Evolutionary conservation across 1,140 invertebrate genomes (phyloP).

Genomic region (Drosophila santomea): DNA sequence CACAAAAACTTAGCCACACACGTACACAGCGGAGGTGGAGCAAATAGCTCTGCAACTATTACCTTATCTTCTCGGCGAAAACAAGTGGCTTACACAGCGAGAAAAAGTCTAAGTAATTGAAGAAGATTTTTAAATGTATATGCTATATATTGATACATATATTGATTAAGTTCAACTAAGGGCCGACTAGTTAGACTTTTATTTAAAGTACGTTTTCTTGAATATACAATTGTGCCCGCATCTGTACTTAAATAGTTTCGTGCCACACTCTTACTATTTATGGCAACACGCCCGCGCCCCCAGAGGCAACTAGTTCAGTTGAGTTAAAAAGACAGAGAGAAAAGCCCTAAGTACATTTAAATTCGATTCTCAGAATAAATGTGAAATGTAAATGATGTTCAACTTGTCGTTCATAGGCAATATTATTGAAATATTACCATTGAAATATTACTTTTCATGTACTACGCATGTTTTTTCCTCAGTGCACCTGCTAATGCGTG

Average conservation of each 20-base stretch:
- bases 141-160: too few species aligned
- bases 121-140: too few species aligned
- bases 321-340: background rate
- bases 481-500: conserved; percentile 20
- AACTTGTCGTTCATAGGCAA: too few species aligned
- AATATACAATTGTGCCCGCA: background rate
- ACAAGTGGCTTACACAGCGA: conserved; percentile 2
- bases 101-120: background rate
- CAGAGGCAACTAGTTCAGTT: conserved; percentile 22
- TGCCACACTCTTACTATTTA: conserved; percentile 36
- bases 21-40: conserved; percentile 13
- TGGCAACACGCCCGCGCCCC: conserved; percentile 23
- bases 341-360: background rate
- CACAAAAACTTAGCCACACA: conserved; percentile 11
- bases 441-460: too few species aligned
- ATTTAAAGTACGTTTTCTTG: background rate
- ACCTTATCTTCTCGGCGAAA: background rate
- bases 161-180: too few species aligned
- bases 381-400: too few species aligned
- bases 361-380: background rate
- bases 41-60: conserved; percentile 8
- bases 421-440: too few species aligned
- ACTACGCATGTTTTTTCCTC: background rate
- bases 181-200: background rate
- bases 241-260: background rate